Evolutionary conservation across 1,140 invertebrate genomes (phyloP).

Genomic region (Plodia interpunctella): DNA sequence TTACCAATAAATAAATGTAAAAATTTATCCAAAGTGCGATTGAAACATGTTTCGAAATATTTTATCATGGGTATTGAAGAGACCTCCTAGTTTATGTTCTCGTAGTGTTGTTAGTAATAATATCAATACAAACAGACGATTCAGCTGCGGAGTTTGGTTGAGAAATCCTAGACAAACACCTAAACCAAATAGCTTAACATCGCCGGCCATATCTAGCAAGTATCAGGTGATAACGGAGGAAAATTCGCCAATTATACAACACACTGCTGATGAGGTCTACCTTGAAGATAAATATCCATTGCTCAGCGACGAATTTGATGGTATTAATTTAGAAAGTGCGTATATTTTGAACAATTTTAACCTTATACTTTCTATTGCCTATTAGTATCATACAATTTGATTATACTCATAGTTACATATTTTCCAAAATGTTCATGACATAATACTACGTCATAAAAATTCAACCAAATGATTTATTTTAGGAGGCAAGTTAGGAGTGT

Average conservation of each 20-base stretch:
- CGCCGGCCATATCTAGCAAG: constrained; percentile 64
- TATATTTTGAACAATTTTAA: constrained; percentile 12
- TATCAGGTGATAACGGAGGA: constrained; percentile 81
- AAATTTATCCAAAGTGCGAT: not conserved
- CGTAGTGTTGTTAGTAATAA: not conserved
- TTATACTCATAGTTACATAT: too few species aligned
- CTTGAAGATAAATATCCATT: constrained; percentile 61
- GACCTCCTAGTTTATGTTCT: not conserved
- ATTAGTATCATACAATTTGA: too few species aligned
- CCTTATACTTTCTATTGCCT: not conserved
- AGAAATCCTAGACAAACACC: constrained; percentile 69
- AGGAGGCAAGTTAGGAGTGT: constrained; percentile 90
- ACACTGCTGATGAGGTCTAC: constrained; percentile 81
- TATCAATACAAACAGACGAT: constrained; percentile 28
- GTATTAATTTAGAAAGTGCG: constrained; percentile 73
- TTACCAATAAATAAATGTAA: too few species aligned
- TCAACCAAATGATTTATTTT: too few species aligned
- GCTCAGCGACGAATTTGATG: constrained; percentile 75
- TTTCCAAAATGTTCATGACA: too few species aligned
- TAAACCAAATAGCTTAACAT: constrained; percentile 54
- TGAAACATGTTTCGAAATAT: constrained; percentile 31
- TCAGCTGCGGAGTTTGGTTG: constrained; percentile 70
- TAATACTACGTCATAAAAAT: too few species aligned
- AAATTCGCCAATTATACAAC: constrained; percentile 80
- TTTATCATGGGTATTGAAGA: not conserved